Conservation (phyloP, 2,113 vertebrate genomes). For the Oryzias celebensis region DNA sequence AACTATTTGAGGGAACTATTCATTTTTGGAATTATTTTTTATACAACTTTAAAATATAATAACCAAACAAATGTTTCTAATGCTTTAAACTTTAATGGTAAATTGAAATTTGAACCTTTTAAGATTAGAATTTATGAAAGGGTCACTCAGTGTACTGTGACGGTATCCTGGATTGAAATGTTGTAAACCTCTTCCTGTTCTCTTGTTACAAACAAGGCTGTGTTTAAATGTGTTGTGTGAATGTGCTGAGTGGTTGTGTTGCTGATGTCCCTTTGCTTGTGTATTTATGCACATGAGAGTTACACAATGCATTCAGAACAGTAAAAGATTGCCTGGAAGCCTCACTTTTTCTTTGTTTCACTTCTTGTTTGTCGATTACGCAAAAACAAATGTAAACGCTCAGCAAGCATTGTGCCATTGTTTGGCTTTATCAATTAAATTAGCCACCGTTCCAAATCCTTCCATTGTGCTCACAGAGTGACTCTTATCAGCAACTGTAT, state of each 20-base stretch:
- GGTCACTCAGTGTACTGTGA: too few relatives aligned
- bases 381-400: slow-evolving; percentile 69
- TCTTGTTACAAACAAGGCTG: too few relatives aligned
- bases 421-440: slow-evolving; percentile 76
- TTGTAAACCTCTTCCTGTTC: too few relatives aligned
- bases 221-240: too few relatives aligned
- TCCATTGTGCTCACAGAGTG: slow-evolving; percentile 56
- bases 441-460: slow-evolving; percentile 80
- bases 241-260: slow-evolving; percentile 22
- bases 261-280: slow-evolving; percentile 28
- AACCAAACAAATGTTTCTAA: too few relatives aligned
- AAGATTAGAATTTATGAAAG: too few relatives aligned
- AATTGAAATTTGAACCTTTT: too few relatives aligned
- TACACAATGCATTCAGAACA: slow-evolving; percentile 27
- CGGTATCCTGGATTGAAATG: too few relatives aligned
- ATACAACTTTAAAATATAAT: too few relatives aligned
- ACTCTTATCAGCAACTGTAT: slow-evolving; percentile 73
- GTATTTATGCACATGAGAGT: slow-evolving; percentile 27
- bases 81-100: too few relatives aligned
- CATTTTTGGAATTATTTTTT: too few relatives aligned
- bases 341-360: slow-evolving; percentile 62
- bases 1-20: too few relatives aligned
- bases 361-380: slow-evolving; percentile 66
- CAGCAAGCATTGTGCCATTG: slow-evolving; percentile 62
- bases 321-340: slow-evolving; percentile 57